phyloP scores from a whole-genome alignment of 2,113 vertebrate genomes.

The Fregata magnificens region DNA sequence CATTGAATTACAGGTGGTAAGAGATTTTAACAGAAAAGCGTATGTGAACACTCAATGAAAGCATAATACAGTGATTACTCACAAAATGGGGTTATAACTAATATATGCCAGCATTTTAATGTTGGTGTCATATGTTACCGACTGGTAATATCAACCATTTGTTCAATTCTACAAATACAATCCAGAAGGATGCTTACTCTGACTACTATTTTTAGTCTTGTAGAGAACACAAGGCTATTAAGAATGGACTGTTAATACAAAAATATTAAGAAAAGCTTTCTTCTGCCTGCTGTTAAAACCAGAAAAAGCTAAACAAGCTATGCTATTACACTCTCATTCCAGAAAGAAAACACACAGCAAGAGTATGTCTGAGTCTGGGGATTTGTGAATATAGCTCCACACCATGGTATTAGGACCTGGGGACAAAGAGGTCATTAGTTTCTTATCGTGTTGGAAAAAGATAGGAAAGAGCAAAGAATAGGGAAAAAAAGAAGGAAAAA shows the following conservation, averaged over 20 bases:
- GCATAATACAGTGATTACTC: background rate
- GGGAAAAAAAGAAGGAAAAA: background rate
- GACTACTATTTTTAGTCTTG: background rate
- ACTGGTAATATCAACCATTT: conserved; percentile 17
- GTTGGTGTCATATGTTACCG: background rate
- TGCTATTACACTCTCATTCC: background rate
- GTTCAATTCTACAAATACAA: background rate
- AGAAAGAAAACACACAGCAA: background rate
- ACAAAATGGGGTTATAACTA: background rate
- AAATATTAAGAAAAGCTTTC: conserved; percentile 7
- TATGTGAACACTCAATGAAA: background rate
- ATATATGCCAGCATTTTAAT: background rate
- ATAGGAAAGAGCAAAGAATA: background rate
- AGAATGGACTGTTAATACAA: background rate
- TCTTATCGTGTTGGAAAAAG: background rate
- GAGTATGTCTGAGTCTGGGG: background rate
- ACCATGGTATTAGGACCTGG: background rate
- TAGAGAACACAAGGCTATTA: background rate
- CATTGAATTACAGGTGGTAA: background rate
- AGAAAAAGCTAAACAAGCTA: background rate
- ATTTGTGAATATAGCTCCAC: background rate
- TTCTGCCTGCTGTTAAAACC: conserved; percentile 2
- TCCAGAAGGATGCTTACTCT: background rate
- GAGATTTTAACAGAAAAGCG: background rate
- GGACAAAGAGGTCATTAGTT: background rate